A percentile compares a stretch with the other conserved stretches of the same genome.
phyloP scores from a whole-genome alignment of 2,888 invertebrate genomes.

The Limnephilus rhombicus region DNA sequence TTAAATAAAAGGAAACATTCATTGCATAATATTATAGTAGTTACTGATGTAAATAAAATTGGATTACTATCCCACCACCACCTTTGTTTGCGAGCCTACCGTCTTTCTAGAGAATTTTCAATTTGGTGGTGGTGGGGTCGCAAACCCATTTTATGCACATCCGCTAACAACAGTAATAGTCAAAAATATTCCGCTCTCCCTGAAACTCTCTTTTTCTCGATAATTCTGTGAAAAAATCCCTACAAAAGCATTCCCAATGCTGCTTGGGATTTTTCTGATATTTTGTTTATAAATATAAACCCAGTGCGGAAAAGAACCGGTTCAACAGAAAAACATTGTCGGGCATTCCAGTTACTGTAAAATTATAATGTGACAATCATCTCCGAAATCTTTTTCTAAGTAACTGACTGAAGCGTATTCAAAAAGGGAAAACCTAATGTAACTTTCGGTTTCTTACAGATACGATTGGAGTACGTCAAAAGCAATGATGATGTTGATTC shows the following conservation, averaged over 20 bases:
- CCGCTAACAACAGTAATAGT: neutral
- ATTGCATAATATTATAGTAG: no score
- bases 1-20: no score
- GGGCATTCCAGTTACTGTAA: no score
- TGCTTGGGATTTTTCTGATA: no score
- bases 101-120: no score
- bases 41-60: neutral
- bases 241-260: neutral
- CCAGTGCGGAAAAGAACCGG: no score
- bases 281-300: neutral
- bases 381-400: neutral
- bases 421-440: neutral
- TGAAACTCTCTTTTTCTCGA: neutral
- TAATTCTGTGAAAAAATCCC: neutral
- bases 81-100: neutral
- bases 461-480: neutral
- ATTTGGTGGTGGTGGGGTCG: neutral
- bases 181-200: no score
- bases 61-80: neutral
- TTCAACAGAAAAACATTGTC: no score
- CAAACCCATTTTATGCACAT: no score
- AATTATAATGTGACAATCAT: no score
- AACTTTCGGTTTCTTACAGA: neutral
- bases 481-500: neutral
- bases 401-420: neutral